These are phyloP conservation scores for Etheostoma perlongum DNA, from an alignment of 2,797 vertebrate species.

Conservation along the genomic window DNA sequence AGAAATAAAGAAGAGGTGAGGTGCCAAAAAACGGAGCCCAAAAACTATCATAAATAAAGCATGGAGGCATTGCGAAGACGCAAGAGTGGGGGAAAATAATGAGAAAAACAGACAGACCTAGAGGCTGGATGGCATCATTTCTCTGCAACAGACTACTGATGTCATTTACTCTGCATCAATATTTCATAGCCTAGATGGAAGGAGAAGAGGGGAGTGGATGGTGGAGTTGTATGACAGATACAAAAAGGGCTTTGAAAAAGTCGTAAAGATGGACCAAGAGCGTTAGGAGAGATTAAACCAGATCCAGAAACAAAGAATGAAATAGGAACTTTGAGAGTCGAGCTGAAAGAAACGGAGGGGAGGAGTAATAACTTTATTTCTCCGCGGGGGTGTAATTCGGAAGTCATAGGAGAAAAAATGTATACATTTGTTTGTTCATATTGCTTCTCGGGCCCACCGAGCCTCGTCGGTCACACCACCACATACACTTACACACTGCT, in stretches of 20 bases:
- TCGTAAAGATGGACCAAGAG: slow-evolving; percentile 36
- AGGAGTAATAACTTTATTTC: slow-evolving; percentile 49
- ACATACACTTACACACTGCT: slow-evolving; percentile 4
- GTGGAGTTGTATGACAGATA: slow-evolving; percentile 20
- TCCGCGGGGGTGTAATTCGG: slow-evolving; percentile 24
- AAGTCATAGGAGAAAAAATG: slow-evolving; percentile 16
- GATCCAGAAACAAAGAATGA: slow-evolving; percentile 30
- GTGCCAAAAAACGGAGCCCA: slow-evolving; percentile 46
- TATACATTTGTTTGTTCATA: slow-evolving; percentile 40
- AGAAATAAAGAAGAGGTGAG: slow-evolving; percentile 19
- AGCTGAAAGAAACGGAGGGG: slow-evolving; percentile 1
- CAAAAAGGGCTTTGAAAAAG: slow-evolving; percentile 25
- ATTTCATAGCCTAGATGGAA: slow-evolving; percentile 68
- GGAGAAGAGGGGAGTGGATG: background rate
- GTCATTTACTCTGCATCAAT: slow-evolving; percentile 80
- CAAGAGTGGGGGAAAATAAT: slow-evolving; percentile 64
- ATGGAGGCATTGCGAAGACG: slow-evolving; percentile 47
- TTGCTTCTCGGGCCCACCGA: slow-evolving; percentile 2
- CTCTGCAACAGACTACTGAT: slow-evolving; percentile 72
- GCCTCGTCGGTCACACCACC: slow-evolving; percentile 5
- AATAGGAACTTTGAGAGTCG: slow-evolving; percentile 13
- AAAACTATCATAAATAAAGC: slow-evolving; percentile 75
- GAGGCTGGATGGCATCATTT: slow-evolving; percentile 63
- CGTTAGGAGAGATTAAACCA: slow-evolving; percentile 36
- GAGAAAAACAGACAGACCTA: slow-evolving; percentile 69